Evolutionary conservation across 2,797 vertebrate genomes (phyloP).

Genomic region (Melanotaenia parkinsoni): DNA sequence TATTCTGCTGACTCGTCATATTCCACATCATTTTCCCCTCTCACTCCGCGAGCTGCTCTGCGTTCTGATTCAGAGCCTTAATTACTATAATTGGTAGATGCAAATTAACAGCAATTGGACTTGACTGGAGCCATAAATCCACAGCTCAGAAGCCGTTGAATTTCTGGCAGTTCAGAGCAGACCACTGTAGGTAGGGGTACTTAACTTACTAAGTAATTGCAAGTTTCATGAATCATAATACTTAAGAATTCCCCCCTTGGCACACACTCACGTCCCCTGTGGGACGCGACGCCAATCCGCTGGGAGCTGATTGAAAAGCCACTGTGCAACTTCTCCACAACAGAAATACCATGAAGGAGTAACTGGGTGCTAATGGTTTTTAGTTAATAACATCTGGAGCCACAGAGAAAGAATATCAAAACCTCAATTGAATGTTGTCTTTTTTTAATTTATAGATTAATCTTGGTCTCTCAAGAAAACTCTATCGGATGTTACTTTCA

Average conservation of each 20-base stretch:
- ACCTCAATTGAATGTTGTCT: slow-evolving; percentile 37
- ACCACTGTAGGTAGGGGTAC: slow-evolving; percentile 74
- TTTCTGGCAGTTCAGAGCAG: slow-evolving; percentile 73
- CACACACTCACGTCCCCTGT: slow-evolving; percentile 46
- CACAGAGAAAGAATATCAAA: slow-evolving; percentile 38
- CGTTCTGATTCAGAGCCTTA: slow-evolving; percentile 76
- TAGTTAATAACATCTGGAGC: slow-evolving; percentile 47
- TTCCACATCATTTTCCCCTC: slow-evolving; percentile 67
- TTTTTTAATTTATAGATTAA: slow-evolving; percentile 7
- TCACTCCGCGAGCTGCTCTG: slow-evolving; percentile 61
- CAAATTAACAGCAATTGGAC: slow-evolving; percentile 85
- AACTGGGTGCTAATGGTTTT: slow-evolving; percentile 61
- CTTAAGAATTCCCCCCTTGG: slow-evolving; percentile 74
- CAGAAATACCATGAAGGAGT: slow-evolving; percentile 34
- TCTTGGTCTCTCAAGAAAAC: slow-evolving; percentile 17
- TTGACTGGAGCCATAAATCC: slow-evolving; percentile 85
- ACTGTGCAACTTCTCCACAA: slow-evolving; percentile 51
- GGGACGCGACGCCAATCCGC: slow-evolving; percentile 59
- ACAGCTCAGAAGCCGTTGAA: slow-evolving; percentile 75
- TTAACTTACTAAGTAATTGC: slow-evolving; percentile 83
- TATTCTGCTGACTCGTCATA: slow-evolving; percentile 70
- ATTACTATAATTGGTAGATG: slow-evolving; percentile 85
- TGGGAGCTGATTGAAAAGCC: slow-evolving; percentile 63
- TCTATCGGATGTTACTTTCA: slow-evolving; percentile 18
- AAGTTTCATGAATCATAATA: slow-evolving; percentile 82